These are phyloP conservation scores for Junco hyemalis DNA, from an alignment of 2,113 vertebrate genomes.

Conservation along the genomic window DNA sequence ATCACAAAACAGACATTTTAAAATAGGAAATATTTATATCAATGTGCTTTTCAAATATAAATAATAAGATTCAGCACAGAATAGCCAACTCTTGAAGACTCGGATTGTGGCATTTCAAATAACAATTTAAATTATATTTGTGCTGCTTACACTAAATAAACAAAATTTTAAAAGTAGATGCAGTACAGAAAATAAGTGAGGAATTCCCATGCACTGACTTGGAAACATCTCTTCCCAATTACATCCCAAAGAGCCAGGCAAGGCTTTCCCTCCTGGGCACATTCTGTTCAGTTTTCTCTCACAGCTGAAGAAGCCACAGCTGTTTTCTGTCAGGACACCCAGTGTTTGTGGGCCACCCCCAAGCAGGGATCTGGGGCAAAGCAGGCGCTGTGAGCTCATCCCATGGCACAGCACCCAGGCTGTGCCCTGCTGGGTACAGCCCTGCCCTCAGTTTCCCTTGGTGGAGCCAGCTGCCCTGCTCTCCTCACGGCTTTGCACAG, in stretches of 20 bases:
- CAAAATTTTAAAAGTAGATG: background rate
- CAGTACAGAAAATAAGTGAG: background rate
- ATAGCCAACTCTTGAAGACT: background rate
- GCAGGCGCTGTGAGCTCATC: background rate
- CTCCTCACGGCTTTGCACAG: background rate
- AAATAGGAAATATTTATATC: conserved; percentile 15
- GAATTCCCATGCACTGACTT: background rate
- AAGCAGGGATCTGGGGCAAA: background rate
- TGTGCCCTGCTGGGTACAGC: background rate
- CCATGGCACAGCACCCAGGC: background rate
- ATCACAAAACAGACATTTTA: background rate
- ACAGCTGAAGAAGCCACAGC: conserved; percentile 8
- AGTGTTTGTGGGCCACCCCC: background rate
- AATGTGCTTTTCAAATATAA: background rate
- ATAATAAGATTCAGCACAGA: background rate
- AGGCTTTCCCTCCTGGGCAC: background rate
- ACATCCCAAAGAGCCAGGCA: background rate
- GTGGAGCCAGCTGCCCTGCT: background rate
- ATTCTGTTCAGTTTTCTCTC: conserved; percentile 15
- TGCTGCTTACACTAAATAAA: background rate
- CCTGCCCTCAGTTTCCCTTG: background rate
- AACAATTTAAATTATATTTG: background rate
- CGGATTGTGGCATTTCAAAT: background rate
- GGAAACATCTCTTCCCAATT: background rate
- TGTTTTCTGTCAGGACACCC: background rate